Percentiles rank a stretch among this genome's conserved stretches.
These are phyloP conservation scores for Nyctibius grandis DNA, from an alignment of 2,797 vertebrate species.

Conservation along the genomic window DNA sequence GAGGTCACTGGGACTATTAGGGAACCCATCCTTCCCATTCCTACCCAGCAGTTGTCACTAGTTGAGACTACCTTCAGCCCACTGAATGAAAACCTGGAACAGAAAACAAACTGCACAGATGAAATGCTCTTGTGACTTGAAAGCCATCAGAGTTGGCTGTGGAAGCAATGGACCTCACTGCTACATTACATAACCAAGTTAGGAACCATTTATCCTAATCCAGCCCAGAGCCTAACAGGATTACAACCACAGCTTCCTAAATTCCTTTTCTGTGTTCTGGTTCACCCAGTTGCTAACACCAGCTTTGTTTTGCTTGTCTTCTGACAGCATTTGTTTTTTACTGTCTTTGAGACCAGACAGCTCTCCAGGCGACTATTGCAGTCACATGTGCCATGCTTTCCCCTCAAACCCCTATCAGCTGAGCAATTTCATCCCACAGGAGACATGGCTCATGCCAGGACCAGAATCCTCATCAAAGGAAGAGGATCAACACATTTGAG, in stretches of 20 bases:
- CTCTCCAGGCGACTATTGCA: background rate
- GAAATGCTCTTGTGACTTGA: background rate
- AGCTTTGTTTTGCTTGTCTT: conserved; percentile 5
- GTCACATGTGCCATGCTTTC: background rate
- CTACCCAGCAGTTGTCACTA: background rate
- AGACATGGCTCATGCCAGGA: background rate
- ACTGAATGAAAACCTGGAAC: background rate
- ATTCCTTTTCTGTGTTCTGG: conserved; percentile 11
- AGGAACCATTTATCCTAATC: conserved; percentile 27
- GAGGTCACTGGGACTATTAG: background rate
- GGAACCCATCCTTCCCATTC: background rate
- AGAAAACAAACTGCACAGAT: background rate
- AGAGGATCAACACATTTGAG: background rate
- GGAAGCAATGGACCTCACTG: background rate
- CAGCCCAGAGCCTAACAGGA: conserved; percentile 14
- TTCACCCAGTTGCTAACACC: background rate
- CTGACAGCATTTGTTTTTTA: background rate
- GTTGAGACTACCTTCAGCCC: background rate
- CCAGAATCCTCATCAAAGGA: background rate
- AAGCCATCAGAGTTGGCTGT: background rate
- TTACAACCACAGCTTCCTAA: background rate
- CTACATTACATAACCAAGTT: background rate
- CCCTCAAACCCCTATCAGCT: background rate
- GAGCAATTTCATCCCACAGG: background rate
- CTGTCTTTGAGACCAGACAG: background rate